phyloP scores from a whole-genome alignment of 2,888 invertebrate species.

The Lithophane ornitopus region DNA sequence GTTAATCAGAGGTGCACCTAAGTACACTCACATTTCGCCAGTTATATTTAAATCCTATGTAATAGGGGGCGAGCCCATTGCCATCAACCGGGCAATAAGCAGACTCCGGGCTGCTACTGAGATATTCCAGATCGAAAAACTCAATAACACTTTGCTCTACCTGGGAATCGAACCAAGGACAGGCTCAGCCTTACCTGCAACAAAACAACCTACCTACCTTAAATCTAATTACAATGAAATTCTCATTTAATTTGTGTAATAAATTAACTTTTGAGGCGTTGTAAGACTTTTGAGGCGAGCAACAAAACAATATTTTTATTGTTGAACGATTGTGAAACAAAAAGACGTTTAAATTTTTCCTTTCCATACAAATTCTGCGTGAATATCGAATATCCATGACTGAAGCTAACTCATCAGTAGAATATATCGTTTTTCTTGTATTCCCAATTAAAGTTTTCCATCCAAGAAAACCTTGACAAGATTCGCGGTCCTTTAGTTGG shows the following conservation, averaged over 20 bases:
- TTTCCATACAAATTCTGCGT: too few species aligned
- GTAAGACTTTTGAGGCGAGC: background rate
- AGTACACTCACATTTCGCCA: too few species aligned
- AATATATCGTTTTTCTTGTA: background rate
- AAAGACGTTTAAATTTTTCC: background rate
- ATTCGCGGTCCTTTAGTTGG: slow-evolving; percentile 18
- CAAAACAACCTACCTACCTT: too few species aligned
- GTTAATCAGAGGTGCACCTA: too few species aligned
- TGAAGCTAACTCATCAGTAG: background rate
- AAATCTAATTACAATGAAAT: background rate
- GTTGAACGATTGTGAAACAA: background rate
- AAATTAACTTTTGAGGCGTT: background rate
- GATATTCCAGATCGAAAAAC: too few species aligned
- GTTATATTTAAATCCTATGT: too few species aligned
- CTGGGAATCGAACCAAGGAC: too few species aligned
- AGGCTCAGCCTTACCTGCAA: too few species aligned
- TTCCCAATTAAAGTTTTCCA: slow-evolving; percentile 6
- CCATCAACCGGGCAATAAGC: too few species aligned
- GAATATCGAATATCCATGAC: background rate
- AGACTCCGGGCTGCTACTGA: too few species aligned
- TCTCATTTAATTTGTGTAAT: background rate
- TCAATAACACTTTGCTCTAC: too few species aligned
- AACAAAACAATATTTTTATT: background rate
- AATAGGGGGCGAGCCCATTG: too few species aligned
- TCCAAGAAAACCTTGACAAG: slow-evolving; percentile 19